A percentile compares a stretch with the other conserved stretches of the same genome.
Evolutionary conservation across 2,888 invertebrate genomes (phyloP).

Genomic region (Toxonevra muliebris): DNA sequence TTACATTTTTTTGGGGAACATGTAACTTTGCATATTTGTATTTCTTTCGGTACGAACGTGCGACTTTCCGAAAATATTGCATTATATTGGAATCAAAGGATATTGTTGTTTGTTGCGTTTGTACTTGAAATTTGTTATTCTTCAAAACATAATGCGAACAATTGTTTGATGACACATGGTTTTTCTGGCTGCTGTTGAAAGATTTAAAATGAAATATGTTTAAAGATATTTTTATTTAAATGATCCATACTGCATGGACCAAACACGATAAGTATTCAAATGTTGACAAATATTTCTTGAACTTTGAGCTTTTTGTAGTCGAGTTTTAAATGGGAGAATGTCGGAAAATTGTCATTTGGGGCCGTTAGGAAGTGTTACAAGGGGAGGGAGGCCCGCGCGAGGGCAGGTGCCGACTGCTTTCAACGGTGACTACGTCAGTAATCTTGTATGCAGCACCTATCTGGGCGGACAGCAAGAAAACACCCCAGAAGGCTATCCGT

Average conservation of each 20-base stretch:
- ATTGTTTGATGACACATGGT: constrained; percentile 2
- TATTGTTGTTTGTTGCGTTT: constrained; percentile 42
- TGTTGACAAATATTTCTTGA: neutral
- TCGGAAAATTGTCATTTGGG: neutral
- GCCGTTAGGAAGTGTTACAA: no score
- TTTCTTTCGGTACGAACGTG: constrained; percentile 51
- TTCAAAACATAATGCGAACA: constrained; percentile 24
- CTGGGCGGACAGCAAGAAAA: no score
- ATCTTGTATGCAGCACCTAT: no score
- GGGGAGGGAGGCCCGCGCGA: no score
- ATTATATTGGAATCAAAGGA: constrained; percentile 58
- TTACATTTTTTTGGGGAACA: neutral
- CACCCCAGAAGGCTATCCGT: no score
- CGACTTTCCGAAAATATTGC: constrained; percentile 54
- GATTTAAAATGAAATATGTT: no score
- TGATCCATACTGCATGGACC: no score
- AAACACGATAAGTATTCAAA: neutral
- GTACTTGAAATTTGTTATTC: constrained; percentile 49
- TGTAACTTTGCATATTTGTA: constrained; percentile 49
- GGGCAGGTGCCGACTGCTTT: no score
- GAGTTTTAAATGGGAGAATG: neutral
- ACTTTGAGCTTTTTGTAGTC: neutral
- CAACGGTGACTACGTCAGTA: no score
- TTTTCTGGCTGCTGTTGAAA: no score
- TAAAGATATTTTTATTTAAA: no score